Evolutionary conservation across 2,888 invertebrate species (phyloP).

Genomic region (Unio pictorum): DNA sequence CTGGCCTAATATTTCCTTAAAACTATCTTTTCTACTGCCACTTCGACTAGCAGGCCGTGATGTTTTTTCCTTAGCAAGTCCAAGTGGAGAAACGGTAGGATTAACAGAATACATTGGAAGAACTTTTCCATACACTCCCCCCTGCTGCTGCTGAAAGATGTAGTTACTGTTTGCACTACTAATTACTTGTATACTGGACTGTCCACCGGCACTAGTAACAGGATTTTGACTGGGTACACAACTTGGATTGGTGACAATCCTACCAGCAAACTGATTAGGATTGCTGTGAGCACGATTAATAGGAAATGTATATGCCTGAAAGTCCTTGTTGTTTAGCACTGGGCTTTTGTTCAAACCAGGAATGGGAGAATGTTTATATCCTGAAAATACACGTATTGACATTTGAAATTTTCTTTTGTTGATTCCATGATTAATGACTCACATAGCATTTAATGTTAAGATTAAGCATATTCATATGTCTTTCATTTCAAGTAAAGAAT

Average conservation of each 20-base stretch:
- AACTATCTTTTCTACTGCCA: conserved; percentile 56
- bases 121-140: conserved; percentile 17
- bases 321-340: conserved; percentile 32
- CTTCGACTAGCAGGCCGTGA: conserved; percentile 45
- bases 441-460: too few species aligned
- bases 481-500: too few species aligned
- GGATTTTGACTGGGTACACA: too few species aligned
- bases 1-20: conserved; percentile 47
- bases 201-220: too few species aligned
- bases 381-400: conserved; percentile 21
- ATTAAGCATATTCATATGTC: too few species aligned
- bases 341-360: conserved; percentile 51
- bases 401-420: background rate
- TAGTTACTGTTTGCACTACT: conserved; percentile 52
- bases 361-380: conserved; percentile 43
- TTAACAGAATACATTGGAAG: conserved; percentile 17
- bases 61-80: conserved; percentile 25
- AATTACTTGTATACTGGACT: conserved; percentile 12
- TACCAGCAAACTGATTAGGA: conserved; percentile 32
- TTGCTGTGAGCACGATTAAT: background rate
- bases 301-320: conserved; percentile 33
- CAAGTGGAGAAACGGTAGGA: conserved; percentile 15
- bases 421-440: too few species aligned
- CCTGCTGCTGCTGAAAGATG: conserved; percentile 35
- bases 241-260: conserved; percentile 29